These are phyloP conservation scores for Meliscaeva auricollis DNA, from an alignment of 2,888 invertebrate genomes.

Conservation along the genomic window DNA sequence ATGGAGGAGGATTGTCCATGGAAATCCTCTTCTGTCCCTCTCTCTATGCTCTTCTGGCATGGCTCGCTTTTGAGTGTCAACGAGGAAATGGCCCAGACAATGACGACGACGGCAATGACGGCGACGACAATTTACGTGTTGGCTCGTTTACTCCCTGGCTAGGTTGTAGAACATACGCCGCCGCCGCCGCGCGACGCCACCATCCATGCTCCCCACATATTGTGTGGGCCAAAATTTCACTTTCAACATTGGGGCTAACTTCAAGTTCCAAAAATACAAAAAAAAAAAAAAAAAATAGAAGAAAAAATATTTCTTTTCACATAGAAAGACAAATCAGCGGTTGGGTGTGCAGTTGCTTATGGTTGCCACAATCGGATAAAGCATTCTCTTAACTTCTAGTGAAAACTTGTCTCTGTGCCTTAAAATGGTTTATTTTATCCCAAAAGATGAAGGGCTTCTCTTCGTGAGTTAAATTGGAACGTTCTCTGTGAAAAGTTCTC, in stretches of 20 bases:
- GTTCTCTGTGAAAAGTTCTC: too few relatives aligned
- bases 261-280: background rate
- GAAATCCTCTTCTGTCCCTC: conserved; percentile 14
- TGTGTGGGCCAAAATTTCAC: conserved; percentile 64
- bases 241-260: conserved; percentile 49
- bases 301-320: conserved; percentile 33
- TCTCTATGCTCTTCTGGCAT: background rate
- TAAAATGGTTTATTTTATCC: too few relatives aligned
- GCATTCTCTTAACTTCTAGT: background rate
- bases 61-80: conserved; percentile 54
- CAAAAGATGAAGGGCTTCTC: too few relatives aligned
- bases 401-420: too few relatives aligned
- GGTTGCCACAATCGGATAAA: background rate
- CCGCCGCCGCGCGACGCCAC: too few relatives aligned
- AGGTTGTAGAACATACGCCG: background rate
- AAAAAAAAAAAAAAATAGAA: too few relatives aligned
- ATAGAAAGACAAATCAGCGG: conserved; percentile 24
- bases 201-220: background rate
- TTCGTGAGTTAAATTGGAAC: too few relatives aligned
- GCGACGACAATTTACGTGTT: conserved; percentile 55
- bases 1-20: conserved; percentile 59
- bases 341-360: background rate
- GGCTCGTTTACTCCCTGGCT: conserved; percentile 30
- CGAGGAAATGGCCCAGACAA: conserved; percentile 74
- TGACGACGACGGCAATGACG: conserved; percentile 21